Conservation (phyloP, 2,797 vertebrate species). For the Xiphorhynchus erythropygius region DNA sequence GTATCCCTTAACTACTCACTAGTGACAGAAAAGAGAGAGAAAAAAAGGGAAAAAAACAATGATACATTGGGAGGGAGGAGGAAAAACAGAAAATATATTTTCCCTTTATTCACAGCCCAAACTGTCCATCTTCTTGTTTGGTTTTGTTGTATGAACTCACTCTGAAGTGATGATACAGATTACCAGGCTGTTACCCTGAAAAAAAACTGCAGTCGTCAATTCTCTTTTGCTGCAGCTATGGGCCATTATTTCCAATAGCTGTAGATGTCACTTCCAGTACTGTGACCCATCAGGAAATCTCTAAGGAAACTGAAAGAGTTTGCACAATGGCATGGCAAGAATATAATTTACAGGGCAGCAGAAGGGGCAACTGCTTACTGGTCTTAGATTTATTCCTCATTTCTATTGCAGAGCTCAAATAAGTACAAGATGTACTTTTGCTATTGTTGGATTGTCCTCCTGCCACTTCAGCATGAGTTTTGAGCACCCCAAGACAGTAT, state of each 20-base stretch:
- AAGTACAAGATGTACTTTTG: conserved; percentile 64
- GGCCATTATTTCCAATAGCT: conserved; percentile 76
- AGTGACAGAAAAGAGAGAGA: not conserved
- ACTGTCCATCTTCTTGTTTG: conserved; percentile 52
- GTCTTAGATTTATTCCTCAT: conserved; percentile 56
- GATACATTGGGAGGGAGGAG: not conserved
- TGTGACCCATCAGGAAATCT: conserved; percentile 75
- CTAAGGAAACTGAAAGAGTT: conserved; percentile 70
- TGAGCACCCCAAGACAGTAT: not conserved
- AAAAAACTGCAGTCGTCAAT: conserved; percentile 74
- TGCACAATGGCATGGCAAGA: conserved; percentile 73
- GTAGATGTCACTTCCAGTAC: conserved; percentile 68
- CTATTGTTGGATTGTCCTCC: conserved; percentile 21
- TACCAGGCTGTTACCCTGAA: conserved; percentile 57
- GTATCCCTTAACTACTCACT: not conserved
- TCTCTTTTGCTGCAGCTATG: conserved; percentile 73
- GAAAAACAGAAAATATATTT: not conserved
- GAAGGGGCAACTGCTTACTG: conserved; percentile 57
- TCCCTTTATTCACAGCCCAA: conserved; percentile 55
- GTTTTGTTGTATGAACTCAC: conserved; percentile 57
- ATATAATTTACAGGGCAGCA: conserved; percentile 73
- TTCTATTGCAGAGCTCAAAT: conserved; percentile 47
- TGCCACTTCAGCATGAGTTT: not conserved
- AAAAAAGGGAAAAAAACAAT: not conserved
- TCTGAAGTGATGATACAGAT: conserved; percentile 69